These are phyloP conservation scores for Fratercula arctica DNA, from an alignment of 2,797 vertebrate species.

Conservation along the genomic window DNA sequence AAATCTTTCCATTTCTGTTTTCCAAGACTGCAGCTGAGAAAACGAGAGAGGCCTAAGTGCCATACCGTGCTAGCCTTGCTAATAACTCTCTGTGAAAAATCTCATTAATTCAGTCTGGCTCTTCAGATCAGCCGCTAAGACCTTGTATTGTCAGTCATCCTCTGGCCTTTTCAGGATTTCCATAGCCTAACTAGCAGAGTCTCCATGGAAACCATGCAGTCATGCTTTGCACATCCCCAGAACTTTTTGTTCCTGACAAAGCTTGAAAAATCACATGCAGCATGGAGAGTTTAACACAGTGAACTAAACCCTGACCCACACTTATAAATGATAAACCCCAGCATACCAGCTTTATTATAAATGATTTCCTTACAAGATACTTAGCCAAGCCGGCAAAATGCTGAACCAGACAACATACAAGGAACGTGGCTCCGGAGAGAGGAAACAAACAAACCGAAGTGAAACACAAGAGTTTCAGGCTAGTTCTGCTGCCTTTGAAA, in stretches of 20 bases:
- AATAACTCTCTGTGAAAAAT: slow-evolving; percentile 96
- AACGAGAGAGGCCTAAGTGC: slow-evolving; percentile 75
- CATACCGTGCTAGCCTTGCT: slow-evolving; percentile 79
- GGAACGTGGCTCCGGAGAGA: slow-evolving; percentile 29
- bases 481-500: slow-evolving; percentile 46
- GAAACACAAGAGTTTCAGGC: neutral
- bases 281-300: slow-evolving; percentile 89
- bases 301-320: slow-evolving; percentile 86
- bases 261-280: slow-evolving; percentile 97
- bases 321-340: slow-evolving; percentile 86
- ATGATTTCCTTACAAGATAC: slow-evolving; percentile 82
- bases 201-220: slow-evolving; percentile 92
- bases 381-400: slow-evolving; percentile 76
- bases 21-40: slow-evolving; percentile 77
- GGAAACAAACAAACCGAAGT: slow-evolving; percentile 49
- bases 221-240: slow-evolving; percentile 86
- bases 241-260: slow-evolving; percentile 95
- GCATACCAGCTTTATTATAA: slow-evolving; percentile 83
- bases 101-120: slow-evolving; percentile 97
- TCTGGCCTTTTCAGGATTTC: slow-evolving; percentile 90
- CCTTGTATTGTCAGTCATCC: slow-evolving; percentile 96
- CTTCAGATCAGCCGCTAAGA: slow-evolving; percentile 89
- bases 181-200: slow-evolving; percentile 94
- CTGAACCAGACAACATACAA: slow-evolving; percentile 67
- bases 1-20: slow-evolving; percentile 81